These are phyloP conservation scores for Rhysida immarginata DNA, from an alignment of 1,140 invertebrate species.

Conservation along the genomic window DNA sequence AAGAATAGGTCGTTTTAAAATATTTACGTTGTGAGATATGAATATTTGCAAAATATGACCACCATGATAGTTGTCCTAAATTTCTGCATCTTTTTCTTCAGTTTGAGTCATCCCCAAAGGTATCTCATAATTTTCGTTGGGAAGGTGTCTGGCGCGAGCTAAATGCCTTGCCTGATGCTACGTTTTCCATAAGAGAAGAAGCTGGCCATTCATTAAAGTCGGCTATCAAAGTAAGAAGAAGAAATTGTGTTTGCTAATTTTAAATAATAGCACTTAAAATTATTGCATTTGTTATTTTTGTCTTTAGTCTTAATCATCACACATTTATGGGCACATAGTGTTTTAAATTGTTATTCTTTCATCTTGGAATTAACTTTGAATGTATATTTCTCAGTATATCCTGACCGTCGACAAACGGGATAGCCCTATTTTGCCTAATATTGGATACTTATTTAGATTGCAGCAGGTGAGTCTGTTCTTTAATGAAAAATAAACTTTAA, in stretches of 20 bases:
- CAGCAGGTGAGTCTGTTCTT: conserved; percentile 21
- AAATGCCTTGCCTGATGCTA: conserved; percentile 35
- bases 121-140: conserved; percentile 64
- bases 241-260: not conserved
- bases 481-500: not conserved
- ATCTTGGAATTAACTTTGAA: no score
- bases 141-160: conserved; percentile 65
- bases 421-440: conserved; percentile 54
- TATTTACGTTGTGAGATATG: no score
- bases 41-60: no score
- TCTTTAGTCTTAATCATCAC: no score
- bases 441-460: conserved; percentile 46
- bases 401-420: conserved; percentile 61
- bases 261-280: no score
- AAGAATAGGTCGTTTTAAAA: no score
- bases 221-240: conserved; percentile 35
- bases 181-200: conserved; percentile 68
- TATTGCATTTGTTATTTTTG: no score
- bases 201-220: conserved; percentile 74
- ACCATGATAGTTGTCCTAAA: no score
- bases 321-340: no score
- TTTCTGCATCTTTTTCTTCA: no score
- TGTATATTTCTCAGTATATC: conserved; percentile 57
- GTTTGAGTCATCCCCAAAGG: conserved; percentile 22
- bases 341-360: no score